A percentile compares a stretch with the other conserved stretches of the same genome.
These are phyloP conservation scores for Cossypha dichroa DNA, from an alignment of 2,797 vertebrate genomes.

Conservation along the genomic window DNA sequence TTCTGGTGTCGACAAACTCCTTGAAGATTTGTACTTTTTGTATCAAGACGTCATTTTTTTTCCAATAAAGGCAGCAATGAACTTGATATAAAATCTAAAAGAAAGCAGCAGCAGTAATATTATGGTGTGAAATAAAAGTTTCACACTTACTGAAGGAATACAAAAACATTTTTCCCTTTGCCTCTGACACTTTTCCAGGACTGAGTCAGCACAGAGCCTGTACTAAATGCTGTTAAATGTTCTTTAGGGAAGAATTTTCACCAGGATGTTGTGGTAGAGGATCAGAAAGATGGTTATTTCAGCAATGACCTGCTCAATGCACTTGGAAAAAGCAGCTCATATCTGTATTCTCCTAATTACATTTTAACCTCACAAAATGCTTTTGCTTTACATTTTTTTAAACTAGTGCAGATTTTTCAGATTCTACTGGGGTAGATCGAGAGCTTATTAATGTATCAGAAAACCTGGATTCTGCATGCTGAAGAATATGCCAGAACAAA, in stretches of 20 bases:
- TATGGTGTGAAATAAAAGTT: not conserved
- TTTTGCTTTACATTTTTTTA: not conserved
- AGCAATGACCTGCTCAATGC: not conserved
- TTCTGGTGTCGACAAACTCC: not conserved
- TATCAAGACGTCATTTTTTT: not conserved
- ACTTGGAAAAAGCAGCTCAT: not conserved
- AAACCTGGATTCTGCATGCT: not conserved
- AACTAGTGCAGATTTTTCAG: not conserved
- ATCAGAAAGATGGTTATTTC: not conserved
- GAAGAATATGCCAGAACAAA: not conserved
- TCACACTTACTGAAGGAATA: not conserved
- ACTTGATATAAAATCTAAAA: not conserved
- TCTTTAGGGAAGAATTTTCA: not conserved
- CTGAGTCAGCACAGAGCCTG: not conserved
- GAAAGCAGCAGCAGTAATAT: not conserved
- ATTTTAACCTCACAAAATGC: not conserved
- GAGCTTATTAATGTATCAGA: not conserved
- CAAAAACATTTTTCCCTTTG: not conserved
- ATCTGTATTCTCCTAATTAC: not conserved
- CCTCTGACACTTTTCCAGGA: not conserved
- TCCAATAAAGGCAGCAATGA: not conserved
- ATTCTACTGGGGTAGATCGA: rapidly evolving
- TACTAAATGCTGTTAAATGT: not conserved
- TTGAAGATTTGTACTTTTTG: not conserved
- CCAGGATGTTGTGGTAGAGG: not conserved